These are phyloP conservation scores for Ypsolopha sequella DNA, from an alignment of 2,888 invertebrate genomes.

Conservation along the genomic window DNA sequence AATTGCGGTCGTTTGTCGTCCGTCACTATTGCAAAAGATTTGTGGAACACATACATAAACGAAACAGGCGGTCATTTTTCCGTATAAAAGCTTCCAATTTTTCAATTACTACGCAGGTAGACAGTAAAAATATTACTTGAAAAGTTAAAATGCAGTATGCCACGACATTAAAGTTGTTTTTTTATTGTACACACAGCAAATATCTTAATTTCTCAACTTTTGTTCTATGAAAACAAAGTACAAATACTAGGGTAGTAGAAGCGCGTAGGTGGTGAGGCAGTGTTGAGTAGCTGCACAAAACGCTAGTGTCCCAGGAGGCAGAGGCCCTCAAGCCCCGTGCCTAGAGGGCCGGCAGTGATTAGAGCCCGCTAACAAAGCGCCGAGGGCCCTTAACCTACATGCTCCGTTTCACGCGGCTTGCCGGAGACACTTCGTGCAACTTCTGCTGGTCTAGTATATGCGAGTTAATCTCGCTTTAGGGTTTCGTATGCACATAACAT, in stretches of 20 bases:
- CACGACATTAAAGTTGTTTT: no score
- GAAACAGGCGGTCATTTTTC: no score
- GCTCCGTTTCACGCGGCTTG: constrained; percentile 51
- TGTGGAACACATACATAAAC: no score
- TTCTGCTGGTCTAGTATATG: constrained; percentile 42
- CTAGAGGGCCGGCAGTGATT: constrained; percentile 63
- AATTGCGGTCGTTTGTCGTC: constrained; percentile 15
- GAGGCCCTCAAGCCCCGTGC: constrained; percentile 46
- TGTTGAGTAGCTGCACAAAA: constrained; percentile 54
- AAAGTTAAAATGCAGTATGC: no score
- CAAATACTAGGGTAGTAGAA: constrained; percentile 31
- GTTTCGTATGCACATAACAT: background rate
- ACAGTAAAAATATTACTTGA: no score
- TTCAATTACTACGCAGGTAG: no score
- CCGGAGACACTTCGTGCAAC: constrained; percentile 44
- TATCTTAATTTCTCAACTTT: no score
- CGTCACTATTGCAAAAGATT: background rate
- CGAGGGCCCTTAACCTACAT: constrained; percentile 65
- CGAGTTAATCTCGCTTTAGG: constrained; percentile 44
- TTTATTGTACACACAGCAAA: no score
- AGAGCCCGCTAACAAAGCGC: constrained; percentile 68
- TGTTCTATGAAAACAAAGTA: no score
- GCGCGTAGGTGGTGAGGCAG: constrained; percentile 26
- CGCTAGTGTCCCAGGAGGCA: constrained; percentile 50
- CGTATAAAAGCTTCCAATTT: no score